Base-by-base conservation (phyloP, 2,888 invertebrate genomes). In the Meliscaeva auricollis region DNA sequence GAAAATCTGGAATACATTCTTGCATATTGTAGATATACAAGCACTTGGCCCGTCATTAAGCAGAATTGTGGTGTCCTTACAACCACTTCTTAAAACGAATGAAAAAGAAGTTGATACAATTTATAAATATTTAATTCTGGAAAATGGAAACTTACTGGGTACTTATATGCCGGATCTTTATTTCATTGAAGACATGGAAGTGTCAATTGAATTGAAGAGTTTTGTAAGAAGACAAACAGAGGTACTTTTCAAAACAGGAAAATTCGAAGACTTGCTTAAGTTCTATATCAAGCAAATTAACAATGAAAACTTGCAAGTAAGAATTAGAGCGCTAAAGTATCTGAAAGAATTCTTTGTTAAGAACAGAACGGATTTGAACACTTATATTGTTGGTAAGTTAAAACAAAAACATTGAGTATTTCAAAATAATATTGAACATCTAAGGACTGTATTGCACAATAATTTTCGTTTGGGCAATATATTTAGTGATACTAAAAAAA, bases 1-100 rank as follows among this genome's bases (percentile, higher is more conserved):
- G 8, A 94, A 95, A 78, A 96, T 97, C 0, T 98, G 98, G 98
- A 94, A 95, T 77, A 95, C 96, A 3, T 98, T 97, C 90, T 94
- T 98, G 48, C 95, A 94, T 87, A 96, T 95, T 87, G 95, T 96
- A 15, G 95, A 96, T 84, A 93, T 94, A 1, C 94, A 94, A 88
- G 94, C 94, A 26, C 91, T 98, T 22, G 97, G 97, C 0, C 96
- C 97, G 0, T 94, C 98, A 74, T 91, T 98, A 87, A 95, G 97
- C 9, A 96, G 96, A 79, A 95, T 98, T 88, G 96, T 97, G 20
- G 96, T 96, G 2, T 96, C 96, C 0, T 92, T 98, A 52, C 93
- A 96, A 79, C 96, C 97, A 1, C 93, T 97, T 66, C 92, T 96
- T n/a, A 93, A 95, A 30, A 93, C 93, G 62, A 95, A 95, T 82